Evolutionary conservation across 2,888 invertebrate genomes (phyloP).

Genomic region (Drosophila mercatorum): DNA sequence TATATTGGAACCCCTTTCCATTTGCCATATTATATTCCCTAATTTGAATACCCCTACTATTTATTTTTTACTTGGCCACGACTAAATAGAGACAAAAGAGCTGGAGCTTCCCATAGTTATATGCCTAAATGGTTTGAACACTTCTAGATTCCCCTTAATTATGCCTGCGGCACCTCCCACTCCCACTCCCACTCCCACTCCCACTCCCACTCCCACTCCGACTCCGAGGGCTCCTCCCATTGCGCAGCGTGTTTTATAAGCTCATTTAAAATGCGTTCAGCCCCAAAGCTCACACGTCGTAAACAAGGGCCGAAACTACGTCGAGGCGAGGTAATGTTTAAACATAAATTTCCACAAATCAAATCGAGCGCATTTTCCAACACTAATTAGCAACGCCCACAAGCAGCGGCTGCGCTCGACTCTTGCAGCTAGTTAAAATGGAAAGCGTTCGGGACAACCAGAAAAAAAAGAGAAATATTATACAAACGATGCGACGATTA

Average conservation of each 20-base stretch:
- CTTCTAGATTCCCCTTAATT: conserved; percentile 34
- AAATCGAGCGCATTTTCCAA: conserved; percentile 77
- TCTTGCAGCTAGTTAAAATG: conserved; percentile 57
- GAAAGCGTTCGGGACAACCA: conserved; percentile 58
- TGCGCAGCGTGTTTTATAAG: neutral
- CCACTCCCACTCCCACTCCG: neutral
- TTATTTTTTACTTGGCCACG: neutral
- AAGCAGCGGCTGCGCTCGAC: conserved; percentile 22
- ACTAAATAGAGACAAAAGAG: conserved; percentile 37
- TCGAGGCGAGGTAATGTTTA: conserved; percentile 46
- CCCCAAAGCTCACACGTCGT: conserved; percentile 70
- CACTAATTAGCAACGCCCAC: conserved; percentile 80
- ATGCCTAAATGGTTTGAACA: conserved; percentile 22
- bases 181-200: neutral
- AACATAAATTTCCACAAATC: conserved; percentile 79
- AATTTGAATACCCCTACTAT: neutral
- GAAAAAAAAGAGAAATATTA: conserved; percentile 43
- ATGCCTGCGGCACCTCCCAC: conserved; percentile 24
- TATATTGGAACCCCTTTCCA: too few relatives aligned
- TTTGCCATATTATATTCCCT: too few relatives aligned
- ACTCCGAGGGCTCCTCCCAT: neutral
- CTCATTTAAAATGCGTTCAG: conserved; percentile 73
- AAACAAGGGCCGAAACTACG: conserved; percentile 57
- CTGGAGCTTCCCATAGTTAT: conserved; percentile 38
- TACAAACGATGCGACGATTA: conserved; percentile 67